These are phyloP conservation scores for Pundamilia nyererei DNA, from an alignment of 2,113 vertebrate genomes.

Conservation along the genomic window DNA sequence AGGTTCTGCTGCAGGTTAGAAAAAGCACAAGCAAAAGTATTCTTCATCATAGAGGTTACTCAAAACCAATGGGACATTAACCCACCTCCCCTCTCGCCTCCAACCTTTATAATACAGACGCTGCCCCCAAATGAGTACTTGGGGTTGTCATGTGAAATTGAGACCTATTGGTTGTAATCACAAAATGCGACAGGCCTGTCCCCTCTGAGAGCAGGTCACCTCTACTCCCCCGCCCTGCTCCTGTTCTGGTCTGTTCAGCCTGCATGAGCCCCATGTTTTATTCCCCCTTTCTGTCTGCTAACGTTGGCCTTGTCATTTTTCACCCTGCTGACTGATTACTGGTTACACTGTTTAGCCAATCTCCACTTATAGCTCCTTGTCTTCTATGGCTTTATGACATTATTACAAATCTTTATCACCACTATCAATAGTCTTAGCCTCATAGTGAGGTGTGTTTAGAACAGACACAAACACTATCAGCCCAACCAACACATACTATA, in stretches of 20 bases:
- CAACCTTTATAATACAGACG: slow-evolving; percentile 35
- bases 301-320: slow-evolving; percentile 54
- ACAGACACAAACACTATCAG: slow-evolving; percentile 11
- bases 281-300: slow-evolving; percentile 51
- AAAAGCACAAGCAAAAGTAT: slow-evolving; percentile 20
- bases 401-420: slow-evolving; percentile 65
- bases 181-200: slow-evolving; percentile 39
- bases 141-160: slow-evolving; percentile 62
- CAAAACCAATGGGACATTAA: slow-evolving; percentile 40
- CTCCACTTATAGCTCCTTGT: slow-evolving; percentile 50
- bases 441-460: slow-evolving; percentile 19
- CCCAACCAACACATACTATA: background rate
- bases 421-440: slow-evolving; percentile 53
- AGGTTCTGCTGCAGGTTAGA: background rate
- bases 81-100: background rate
- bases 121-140: slow-evolving; percentile 51
- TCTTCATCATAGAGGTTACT: slow-evolving; percentile 9
- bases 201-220: slow-evolving; percentile 46
- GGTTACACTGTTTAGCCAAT: slow-evolving; percentile 49
- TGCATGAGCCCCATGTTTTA: slow-evolving; percentile 47
- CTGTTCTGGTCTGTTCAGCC: slow-evolving; percentile 24
- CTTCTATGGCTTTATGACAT: slow-evolving; percentile 57
- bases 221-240: slow-evolving; percentile 21
- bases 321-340: slow-evolving; percentile 53
- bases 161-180: slow-evolving; percentile 66